These are phyloP conservation scores for Danaus melanippus DNA, from an alignment of 1,140 invertebrate genomes.

Conservation along the genomic window DNA sequence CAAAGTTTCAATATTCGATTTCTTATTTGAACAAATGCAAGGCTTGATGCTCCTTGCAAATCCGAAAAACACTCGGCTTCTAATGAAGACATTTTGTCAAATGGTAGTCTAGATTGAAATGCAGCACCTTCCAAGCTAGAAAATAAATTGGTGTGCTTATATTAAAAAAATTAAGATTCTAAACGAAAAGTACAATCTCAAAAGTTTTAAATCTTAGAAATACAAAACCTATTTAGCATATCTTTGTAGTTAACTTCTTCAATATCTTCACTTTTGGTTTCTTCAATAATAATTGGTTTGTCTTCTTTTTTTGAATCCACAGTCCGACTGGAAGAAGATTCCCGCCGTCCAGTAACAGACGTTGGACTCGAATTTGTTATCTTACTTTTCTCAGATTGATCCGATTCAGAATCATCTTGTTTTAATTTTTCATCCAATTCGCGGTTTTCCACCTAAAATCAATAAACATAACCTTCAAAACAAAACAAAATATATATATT, in stretches of 20 bases:
- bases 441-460: constrained; percentile 76
- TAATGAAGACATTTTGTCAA: constrained; percentile 94
- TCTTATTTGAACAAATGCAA: constrained; percentile 93
- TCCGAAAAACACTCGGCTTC: constrained; percentile 96
- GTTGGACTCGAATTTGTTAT: constrained; percentile 57
- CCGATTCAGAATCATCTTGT: constrained; percentile 77
- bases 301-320: constrained; percentile 70
- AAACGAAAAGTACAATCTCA: not conserved
- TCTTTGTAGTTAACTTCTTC: constrained; percentile 72
- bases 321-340: constrained; percentile 61
- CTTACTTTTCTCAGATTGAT: constrained; percentile 78
- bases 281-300: constrained; percentile 59
- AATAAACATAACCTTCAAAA: constrained; percentile 49
- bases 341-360: constrained; percentile 57
- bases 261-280: constrained; percentile 68
- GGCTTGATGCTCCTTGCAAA: constrained; percentile 86
- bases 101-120: constrained; percentile 93
- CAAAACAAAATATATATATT: constrained; percentile 8
- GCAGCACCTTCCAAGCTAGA: constrained; percentile 91
- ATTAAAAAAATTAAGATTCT: constrained; percentile 2
- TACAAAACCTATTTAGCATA: constrained; percentile 63
- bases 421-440: constrained; percentile 80
- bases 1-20: constrained; percentile 97
- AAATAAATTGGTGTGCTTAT: constrained; percentile 31
- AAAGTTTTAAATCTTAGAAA: not conserved